A percentile compares a stretch with the other conserved stretches of the same genome.
phyloP scores from a whole-genome alignment of 2,888 invertebrate species.

The Microctonus brassicae region DNA sequence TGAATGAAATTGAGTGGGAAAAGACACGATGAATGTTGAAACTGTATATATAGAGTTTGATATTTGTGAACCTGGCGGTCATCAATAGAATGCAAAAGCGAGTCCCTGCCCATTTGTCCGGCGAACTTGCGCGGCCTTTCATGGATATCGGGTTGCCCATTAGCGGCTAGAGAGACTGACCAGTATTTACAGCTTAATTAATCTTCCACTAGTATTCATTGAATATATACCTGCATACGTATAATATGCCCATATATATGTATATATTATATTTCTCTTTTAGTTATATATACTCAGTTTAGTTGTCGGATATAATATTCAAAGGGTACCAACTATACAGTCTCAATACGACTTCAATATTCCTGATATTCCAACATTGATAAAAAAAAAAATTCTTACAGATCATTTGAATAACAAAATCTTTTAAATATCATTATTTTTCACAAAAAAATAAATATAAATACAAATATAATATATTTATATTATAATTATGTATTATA shows the following conservation, averaged over 20 bases:
- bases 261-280: constrained; percentile 4
- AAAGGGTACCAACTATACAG: neutral
- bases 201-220: constrained; percentile 58
- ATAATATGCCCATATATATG: no score
- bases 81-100: constrained; percentile 21
- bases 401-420: no score
- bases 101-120: constrained; percentile 29
- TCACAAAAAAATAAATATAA: no score
- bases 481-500: no score
- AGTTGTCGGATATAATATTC: neutral
- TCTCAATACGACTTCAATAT: neutral
- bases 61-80: constrained; percentile 27
- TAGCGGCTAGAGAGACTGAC: constrained; percentile 65
- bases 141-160: constrained; percentile 68
- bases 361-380: neutral
- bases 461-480: no score
- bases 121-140: constrained; percentile 56
- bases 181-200: constrained; percentile 68
- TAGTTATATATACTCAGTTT: neutral
- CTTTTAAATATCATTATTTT: no score
- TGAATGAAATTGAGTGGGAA: no score
- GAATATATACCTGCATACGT: no score
- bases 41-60: neutral
- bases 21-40: neutral
- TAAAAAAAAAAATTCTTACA: no score